These are phyloP conservation scores for Australoheros scitulus DNA, from an alignment of 2,113 vertebrate species.

Conservation along the genomic window DNA sequence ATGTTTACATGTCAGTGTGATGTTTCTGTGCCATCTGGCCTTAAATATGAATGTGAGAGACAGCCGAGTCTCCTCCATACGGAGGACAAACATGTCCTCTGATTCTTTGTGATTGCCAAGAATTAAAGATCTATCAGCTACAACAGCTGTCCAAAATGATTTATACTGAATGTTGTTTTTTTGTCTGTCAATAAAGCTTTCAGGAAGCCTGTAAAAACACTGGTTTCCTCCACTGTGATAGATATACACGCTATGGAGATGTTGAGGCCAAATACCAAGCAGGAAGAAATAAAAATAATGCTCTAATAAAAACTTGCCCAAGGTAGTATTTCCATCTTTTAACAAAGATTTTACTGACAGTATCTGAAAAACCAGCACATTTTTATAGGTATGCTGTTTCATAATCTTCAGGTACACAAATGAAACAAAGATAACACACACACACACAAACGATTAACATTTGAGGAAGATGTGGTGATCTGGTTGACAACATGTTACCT, in stretches of 20 bases:
- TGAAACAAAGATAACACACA: no score
- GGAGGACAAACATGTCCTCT: background rate
- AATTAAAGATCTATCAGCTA: background rate
- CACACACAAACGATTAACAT: no score
- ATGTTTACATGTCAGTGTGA: background rate
- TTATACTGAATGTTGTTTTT: background rate
- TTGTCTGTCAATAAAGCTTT: background rate
- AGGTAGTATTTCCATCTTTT: background rate
- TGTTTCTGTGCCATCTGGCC: fast-evolving
- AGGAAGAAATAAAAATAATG: background rate
- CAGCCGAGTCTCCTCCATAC: background rate
- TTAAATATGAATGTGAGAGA: background rate
- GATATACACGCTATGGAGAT: background rate
- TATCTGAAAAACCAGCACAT: background rate
- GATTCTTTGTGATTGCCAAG: background rate
- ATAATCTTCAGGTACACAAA: no score
- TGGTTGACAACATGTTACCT: no score
- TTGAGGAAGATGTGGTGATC: background rate
- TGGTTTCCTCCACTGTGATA: background rate
- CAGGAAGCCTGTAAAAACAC: background rate
- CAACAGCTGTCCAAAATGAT: background rate
- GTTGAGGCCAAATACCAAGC: background rate
- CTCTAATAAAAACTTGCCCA: background rate
- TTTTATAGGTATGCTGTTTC: no score
- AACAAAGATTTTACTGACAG: fast-evolving